Evolutionary conservation across 2,888 invertebrate genomes (phyloP).

Genomic region (Drosophila robusta): DNA sequence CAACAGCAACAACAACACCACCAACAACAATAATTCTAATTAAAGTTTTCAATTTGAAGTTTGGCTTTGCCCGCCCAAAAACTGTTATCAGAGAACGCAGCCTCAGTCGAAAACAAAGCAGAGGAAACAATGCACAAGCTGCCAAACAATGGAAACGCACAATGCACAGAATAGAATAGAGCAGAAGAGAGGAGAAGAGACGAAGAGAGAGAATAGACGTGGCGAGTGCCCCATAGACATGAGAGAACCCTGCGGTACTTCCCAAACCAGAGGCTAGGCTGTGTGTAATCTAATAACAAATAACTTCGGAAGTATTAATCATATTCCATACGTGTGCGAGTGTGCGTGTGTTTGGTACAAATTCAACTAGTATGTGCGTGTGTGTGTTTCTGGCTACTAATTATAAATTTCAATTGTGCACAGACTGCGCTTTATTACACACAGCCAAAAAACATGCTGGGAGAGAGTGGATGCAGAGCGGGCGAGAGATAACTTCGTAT

Average conservation of each 20-base stretch:
- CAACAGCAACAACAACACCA: slow-evolving; percentile 60
- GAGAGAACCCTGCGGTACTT: slow-evolving; percentile 1
- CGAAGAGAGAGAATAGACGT: not conserved
- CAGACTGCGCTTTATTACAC: slow-evolving; percentile 71
- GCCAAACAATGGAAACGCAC: slow-evolving; percentile 70
- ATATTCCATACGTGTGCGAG: slow-evolving; percentile 58
- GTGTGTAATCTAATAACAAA: slow-evolving; percentile 78
- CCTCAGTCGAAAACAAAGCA: slow-evolving; percentile 63
- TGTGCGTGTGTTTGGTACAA: slow-evolving; percentile 7
- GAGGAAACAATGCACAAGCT: slow-evolving; percentile 63
- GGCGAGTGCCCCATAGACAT: slow-evolving; percentile 8
- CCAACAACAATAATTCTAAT: slow-evolving; percentile 77
- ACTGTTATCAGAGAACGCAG: slow-evolving; percentile 69
- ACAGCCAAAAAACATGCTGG: slow-evolving; percentile 25
- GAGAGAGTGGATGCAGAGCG: not conserved
- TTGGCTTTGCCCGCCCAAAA: slow-evolving; percentile 54
- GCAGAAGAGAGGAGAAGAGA: not conserved
- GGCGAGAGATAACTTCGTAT: slow-evolving; percentile 2
- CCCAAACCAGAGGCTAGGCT: slow-evolving; percentile 21
- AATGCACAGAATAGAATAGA: slow-evolving; percentile 57
- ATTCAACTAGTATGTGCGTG: slow-evolving; percentile 3
- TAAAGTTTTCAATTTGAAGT: slow-evolving; percentile 81
- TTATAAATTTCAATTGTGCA: slow-evolving; percentile 80
- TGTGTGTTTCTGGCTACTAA: slow-evolving; percentile 63
- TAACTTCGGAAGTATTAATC: slow-evolving; percentile 81